Evolutionary conservation across 2,888 invertebrate genomes (phyloP).

Genomic region (Agonopterix alstromeriana): DNA sequence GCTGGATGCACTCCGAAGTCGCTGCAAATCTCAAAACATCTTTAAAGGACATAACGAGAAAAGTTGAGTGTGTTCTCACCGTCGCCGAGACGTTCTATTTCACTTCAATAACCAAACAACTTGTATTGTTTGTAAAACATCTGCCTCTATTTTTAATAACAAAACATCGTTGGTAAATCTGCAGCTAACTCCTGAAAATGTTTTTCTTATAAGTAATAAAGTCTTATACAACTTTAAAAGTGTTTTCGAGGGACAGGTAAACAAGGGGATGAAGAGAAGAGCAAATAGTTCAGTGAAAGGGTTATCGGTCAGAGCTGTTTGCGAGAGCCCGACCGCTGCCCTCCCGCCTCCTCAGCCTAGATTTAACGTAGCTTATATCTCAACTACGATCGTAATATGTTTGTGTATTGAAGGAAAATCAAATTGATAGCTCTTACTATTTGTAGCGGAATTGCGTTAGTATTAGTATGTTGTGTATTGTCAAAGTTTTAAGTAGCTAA

Average conservation of each 20-base stretch:
- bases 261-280: slow-evolving; percentile 36
- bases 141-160: too few species aligned
- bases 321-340: slow-evolving; percentile 23
- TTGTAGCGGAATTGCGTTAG: too few species aligned
- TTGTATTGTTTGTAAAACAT: too few species aligned
- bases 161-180: too few species aligned
- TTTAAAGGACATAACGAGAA: slow-evolving; percentile 58
- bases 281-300: slow-evolving; percentile 43
- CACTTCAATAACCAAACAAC: too few species aligned
- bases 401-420: too few species aligned
- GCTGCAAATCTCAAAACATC: slow-evolving; percentile 61
- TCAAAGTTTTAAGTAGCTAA: too few species aligned
- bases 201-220: not conserved
- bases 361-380: too few species aligned
- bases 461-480: too few species aligned
- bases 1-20: slow-evolving; percentile 48
- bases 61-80: slow-evolving; percentile 39
- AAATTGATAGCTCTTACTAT: too few species aligned
- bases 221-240: not conserved
- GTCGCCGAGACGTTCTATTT: slow-evolving; percentile 4
- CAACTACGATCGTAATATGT: too few species aligned
- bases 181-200: too few species aligned
- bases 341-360: slow-evolving; percentile 1
- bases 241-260: slow-evolving; percentile 12
- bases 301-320: slow-evolving; percentile 33